Base-by-base conservation (phyloP, 2,888 invertebrate species). In the Trichogramma dendrolimi region DNA sequence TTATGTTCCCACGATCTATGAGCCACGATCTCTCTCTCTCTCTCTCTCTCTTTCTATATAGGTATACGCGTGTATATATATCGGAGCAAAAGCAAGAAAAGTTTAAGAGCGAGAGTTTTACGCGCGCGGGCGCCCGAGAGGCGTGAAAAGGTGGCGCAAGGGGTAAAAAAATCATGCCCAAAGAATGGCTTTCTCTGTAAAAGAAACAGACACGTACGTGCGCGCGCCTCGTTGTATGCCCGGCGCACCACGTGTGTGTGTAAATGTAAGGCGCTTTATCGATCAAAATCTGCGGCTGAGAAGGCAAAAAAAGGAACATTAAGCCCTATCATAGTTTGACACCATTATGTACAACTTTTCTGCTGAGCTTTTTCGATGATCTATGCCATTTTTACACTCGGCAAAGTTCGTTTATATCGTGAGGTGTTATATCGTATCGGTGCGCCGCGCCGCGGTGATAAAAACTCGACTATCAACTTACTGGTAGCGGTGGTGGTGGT, bases 281-380 rank as follows among this genome's bases (percentile, higher is more conserved):
- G 58, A 55, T 46, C 56, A 53, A 43, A 43, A 27, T 27, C 27
- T 27, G 27, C 27, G 27, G 27, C 27, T 27, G 27, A 27, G 27
- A 38, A 38, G n/a, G 42, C 41, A 38, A 4, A 39, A 40, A 52
- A 14, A 52, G 47, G 14, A 27, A 4, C 14, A 46, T 11, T 11
- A 11, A 43, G 53, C n/a, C 11, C 11, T 14, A 14, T 48, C 27
- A 48, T 14, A 55, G 55, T 41, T 27, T 44, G 42, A 6, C 38
- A 50, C 43, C 27, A 27, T 27, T 27, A 27, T 27, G 27, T 27
- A 27, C 27, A 27, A 27, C 27, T 27, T 27, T 27, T 47, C 48
- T 11, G 11, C 11, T 14, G 48, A 11, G 58, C 58, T 61, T 61
- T 61, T 60, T 55, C 64, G 59, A 53, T 64, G 59, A 64, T 64